These are phyloP conservation scores for Trinorchestia longiramus DNA, from an alignment of 1,140 invertebrate species.

Conservation along the genomic window DNA sequence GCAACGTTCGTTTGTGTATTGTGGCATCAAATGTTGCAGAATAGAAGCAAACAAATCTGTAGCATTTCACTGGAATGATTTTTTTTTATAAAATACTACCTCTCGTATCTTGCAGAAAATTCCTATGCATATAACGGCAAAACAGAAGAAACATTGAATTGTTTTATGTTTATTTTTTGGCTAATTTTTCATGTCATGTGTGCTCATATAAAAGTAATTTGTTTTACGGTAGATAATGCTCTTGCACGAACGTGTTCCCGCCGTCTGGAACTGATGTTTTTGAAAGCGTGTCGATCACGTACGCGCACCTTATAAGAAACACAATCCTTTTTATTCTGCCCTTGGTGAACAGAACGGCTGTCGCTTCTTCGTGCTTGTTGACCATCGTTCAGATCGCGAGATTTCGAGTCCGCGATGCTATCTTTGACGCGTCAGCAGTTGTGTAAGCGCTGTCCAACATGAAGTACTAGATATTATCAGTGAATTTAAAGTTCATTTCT, in stretches of 20 bases:
- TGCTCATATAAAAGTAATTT: not conserved
- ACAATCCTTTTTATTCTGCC: not conserved
- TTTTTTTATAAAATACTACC: no score
- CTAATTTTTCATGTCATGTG: no score
- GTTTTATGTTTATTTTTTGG: no score
- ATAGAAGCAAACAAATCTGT: not conserved
- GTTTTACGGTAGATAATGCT: not conserved
- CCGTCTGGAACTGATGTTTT: not conserved
- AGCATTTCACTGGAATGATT: not conserved
- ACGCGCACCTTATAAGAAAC: not conserved
- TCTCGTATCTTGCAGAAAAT: no score
- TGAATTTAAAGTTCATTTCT: no score
- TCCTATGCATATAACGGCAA: no score
- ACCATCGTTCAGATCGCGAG: not conserved
- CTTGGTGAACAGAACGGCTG: not conserved
- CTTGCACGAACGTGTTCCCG: not conserved
- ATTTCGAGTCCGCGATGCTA: not conserved
- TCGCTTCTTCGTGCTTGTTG: not conserved
- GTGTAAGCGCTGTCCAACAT: not conserved
- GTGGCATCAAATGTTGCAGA: no score
- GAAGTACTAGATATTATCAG: not conserved
- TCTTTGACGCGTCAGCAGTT: not conserved
- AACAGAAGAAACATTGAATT: no score
- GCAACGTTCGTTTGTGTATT: not conserved
- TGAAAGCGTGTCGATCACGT: not conserved